These are phyloP conservation scores for Lasioglossum vierecki DNA, from an alignment of 2,888 invertebrate species.

Conservation along the genomic window DNA sequence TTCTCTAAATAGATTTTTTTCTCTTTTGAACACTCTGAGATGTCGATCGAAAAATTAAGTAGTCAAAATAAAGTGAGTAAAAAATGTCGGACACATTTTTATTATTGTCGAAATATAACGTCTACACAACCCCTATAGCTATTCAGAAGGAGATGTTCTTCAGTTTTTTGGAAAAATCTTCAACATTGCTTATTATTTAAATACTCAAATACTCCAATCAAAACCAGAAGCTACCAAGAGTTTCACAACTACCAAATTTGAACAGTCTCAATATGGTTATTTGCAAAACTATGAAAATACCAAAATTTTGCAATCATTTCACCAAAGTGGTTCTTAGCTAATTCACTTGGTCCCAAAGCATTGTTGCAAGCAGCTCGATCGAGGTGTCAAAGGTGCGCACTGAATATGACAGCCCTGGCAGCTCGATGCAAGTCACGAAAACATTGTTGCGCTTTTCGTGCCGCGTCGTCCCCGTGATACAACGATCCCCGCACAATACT, in stretches of 20 bases:
- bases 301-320: not conserved
- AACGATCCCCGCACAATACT: conserved; percentile 16
- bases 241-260: no score
- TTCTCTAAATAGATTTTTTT: not conserved
- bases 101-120: not conserved
- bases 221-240: no score
- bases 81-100: no score
- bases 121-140: no score
- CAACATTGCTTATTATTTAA: no score
- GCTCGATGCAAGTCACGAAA: conserved; percentile 4
- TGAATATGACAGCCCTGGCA: not conserved
- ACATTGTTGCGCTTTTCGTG: conserved; percentile 24
- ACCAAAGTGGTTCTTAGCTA: not conserved
- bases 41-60: not conserved
- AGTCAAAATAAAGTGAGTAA: not conserved
- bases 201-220: no score
- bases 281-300: not conserved
- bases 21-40: not conserved
- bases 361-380: not conserved
- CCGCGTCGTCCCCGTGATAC: not conserved
- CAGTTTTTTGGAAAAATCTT: no score
- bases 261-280: not conserved
- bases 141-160: no score
- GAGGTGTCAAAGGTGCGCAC: not conserved
- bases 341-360: not conserved